Evolutionary conservation across 2,888 invertebrate species (phyloP).

Genomic region (Idaea aversata): DNA sequence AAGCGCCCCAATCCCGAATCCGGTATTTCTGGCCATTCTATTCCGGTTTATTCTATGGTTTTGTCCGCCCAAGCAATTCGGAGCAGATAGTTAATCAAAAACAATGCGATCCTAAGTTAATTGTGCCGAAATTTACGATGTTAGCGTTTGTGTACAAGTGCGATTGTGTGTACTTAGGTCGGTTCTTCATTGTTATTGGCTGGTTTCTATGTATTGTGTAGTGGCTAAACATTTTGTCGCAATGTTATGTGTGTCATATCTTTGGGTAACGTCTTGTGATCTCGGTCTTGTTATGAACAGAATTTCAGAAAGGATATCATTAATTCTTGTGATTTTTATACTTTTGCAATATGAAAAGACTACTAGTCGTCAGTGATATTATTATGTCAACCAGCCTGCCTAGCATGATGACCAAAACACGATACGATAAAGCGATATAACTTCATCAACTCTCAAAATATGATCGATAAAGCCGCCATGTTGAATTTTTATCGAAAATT

Average conservation of each 20-base stretch:
- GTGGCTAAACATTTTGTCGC: constrained; percentile 6
- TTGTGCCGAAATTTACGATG: constrained; percentile 46
- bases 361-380: too few species aligned
- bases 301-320: too few species aligned
- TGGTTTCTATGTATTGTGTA: not conserved
- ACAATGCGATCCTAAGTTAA: constrained; percentile 45
- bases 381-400: too few species aligned
- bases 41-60: constrained; percentile 1
- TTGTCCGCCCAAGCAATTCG: constrained; percentile 20
- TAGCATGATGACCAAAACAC: too few species aligned
- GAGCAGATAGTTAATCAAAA: constrained; percentile 50
- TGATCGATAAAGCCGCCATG: too few species aligned
- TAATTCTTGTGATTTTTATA: too few species aligned
- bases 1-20: constrained; percentile 6
- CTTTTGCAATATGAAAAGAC: too few species aligned
- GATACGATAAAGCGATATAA: too few species aligned
- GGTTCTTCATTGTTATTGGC: not conserved
- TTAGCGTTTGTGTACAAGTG: constrained; percentile 21
- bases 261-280: constrained; percentile 1
- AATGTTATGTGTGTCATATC: not conserved
- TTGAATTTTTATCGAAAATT: too few species aligned
- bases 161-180: not conserved
- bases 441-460: too few species aligned
- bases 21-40: not conserved
- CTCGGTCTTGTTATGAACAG: too few species aligned